These are phyloP conservation scores for Ctenosaura bakeri DNA, from an alignment of 2,797 vertebrate species.

Conservation along the genomic window DNA sequence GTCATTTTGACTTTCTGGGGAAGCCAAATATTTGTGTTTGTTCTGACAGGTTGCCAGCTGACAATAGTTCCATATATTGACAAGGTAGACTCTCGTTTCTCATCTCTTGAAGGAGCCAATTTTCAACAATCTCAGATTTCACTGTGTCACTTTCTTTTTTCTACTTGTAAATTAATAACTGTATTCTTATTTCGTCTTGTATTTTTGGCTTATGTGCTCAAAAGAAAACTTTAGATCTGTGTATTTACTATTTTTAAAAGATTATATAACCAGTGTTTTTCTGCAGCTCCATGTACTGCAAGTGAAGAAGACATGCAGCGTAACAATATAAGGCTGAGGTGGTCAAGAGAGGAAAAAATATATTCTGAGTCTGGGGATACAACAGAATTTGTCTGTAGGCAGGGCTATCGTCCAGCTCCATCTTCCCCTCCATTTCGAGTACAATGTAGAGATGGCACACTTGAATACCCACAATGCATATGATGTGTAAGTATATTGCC, in stretches of 20 bases:
- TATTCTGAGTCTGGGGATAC: accelerated
- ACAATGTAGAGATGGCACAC: constrained; percentile 20
- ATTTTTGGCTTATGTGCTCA: no score
- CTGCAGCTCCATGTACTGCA: constrained; percentile 46
- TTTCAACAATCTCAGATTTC: no score
- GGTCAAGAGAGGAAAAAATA: accelerated
- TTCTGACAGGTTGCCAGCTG: no score
- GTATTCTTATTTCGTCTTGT: no score
- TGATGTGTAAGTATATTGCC: constrained; percentile 20
- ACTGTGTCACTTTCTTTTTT: no score
- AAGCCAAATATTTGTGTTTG: no score
- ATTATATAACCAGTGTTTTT: not conserved
- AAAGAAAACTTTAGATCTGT: no score
- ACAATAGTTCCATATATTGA: no score
- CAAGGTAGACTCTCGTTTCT: no score
- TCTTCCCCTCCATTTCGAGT: accelerated
- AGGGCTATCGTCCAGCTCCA: accelerated
- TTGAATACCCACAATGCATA: not conserved
- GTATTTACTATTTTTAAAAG: not conserved
- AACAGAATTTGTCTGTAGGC: not conserved
- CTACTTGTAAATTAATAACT: no score
- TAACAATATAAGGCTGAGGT: constrained; percentile 17
- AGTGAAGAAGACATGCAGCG: accelerated
- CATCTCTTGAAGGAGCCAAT: no score
- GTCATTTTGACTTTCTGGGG: no score